Evolutionary conservation across 2,113 vertebrate species (phyloP).

Genomic region (Origma solitaria): DNA sequence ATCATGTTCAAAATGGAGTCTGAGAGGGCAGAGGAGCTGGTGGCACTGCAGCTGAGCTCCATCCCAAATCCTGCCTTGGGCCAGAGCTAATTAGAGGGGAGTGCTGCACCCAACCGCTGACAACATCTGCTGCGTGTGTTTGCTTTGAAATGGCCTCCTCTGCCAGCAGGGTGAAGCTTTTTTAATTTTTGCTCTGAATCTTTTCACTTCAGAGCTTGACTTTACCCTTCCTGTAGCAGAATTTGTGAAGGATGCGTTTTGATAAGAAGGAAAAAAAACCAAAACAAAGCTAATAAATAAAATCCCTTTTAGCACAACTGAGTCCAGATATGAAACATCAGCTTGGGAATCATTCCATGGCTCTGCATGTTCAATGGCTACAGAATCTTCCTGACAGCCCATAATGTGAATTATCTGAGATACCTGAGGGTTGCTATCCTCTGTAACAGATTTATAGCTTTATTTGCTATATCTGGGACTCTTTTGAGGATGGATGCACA

Average conservation of each 20-base stretch:
- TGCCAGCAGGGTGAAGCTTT: neutral
- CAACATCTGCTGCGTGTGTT: neutral
- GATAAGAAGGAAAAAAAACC: neutral
- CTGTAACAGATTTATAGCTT: neutral
- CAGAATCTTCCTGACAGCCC: neutral
- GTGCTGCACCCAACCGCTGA: neutral
- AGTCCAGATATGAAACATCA: neutral
- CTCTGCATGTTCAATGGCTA: neutral
- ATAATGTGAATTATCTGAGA: neutral
- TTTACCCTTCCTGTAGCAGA: neutral
- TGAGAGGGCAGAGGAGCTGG: neutral
- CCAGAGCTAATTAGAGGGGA: constrained; percentile 25
- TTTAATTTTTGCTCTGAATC: neutral
- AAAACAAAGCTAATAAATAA: neutral
- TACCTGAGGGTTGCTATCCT: neutral
- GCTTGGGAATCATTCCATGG: neutral
- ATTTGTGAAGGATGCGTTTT: neutral
- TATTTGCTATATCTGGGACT: neutral
- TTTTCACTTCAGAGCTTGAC: neutral
- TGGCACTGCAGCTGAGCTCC: neutral
- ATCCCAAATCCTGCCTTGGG: neutral
- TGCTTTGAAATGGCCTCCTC: neutral
- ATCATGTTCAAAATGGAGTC: neutral
- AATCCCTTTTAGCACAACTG: neutral
- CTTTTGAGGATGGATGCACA: neutral